These are phyloP conservation scores for Crossoptilon crossoptilon DNA, from an alignment of 2,797 vertebrate genomes.

Conservation along the genomic window DNA sequence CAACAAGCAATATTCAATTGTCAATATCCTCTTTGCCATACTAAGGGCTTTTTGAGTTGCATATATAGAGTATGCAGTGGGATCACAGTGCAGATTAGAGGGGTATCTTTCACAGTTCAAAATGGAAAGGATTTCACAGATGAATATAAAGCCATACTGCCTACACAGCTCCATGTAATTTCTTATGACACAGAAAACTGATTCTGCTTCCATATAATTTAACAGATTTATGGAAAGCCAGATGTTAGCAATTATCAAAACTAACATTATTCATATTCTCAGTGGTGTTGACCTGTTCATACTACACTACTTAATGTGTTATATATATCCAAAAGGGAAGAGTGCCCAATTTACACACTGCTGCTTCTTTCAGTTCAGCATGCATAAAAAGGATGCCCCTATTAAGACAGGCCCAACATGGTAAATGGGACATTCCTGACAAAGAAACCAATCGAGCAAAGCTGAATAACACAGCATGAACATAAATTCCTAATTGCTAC, in stretches of 20 bases:
- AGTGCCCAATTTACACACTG: conserved; percentile 58
- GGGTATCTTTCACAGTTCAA: conserved; percentile 16
- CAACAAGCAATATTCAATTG: background rate
- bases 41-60: background rate
- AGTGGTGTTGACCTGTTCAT: conserved; percentile 77
- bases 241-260: conserved; percentile 85
- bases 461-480: background rate
- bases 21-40: background rate
- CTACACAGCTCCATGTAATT: conserved; percentile 77
- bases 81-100: conserved; percentile 28
- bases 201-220: conserved; percentile 81
- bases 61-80: background rate
- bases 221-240: conserved; percentile 85
- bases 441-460: conserved; percentile 54
- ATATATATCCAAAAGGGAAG: conserved; percentile 67
- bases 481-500: conserved; percentile 48
- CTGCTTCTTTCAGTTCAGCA: conserved; percentile 62
- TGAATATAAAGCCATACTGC: conserved; percentile 69
- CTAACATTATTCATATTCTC: conserved; percentile 81
- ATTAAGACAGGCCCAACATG: conserved; percentile 39
- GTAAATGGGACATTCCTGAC: conserved; percentile 34
- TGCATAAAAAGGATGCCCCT: conserved; percentile 52
- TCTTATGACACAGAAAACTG: conserved; percentile 79
- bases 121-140: conserved; percentile 72
- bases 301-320: conserved; percentile 77